These are phyloP conservation scores for Apaloderma vittatum DNA, from an alignment of 2,113 vertebrate genomes.

Conservation along the genomic window DNA sequence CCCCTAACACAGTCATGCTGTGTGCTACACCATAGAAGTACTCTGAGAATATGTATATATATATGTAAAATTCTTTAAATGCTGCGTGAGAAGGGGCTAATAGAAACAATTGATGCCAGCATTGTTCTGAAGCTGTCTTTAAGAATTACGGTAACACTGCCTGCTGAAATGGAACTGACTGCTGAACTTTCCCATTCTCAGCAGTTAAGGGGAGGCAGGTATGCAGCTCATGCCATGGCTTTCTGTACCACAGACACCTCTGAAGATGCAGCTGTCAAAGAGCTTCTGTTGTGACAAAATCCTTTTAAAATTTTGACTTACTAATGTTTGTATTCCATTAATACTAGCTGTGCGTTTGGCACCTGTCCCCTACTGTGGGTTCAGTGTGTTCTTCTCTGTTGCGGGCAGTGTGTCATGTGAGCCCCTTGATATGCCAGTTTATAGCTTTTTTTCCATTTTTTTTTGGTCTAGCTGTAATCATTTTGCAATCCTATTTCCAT, in stretches of 20 bases:
- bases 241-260: background rate
- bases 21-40: background rate
- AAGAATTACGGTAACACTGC: accelerated
- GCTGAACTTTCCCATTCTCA: background rate
- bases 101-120: background rate
- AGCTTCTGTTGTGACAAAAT: background rate
- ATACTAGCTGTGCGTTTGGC: background rate
- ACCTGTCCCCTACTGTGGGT: background rate
- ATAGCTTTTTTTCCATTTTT: background rate
- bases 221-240: background rate
- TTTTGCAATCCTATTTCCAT: background rate
- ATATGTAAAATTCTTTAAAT: background rate
- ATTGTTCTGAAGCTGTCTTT: background rate
- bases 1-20: accelerated
- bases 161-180: background rate
- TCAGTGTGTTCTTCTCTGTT: background rate
- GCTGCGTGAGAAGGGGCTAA: background rate
- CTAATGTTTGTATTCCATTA: background rate
- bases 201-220: too few relatives aligned
- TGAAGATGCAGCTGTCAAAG: background rate
- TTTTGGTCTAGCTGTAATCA: background rate
- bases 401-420: background rate
- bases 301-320: background rate
- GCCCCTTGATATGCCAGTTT: background rate
- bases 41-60: background rate